These are phyloP conservation scores for Phrynocephalus forsythii DNA, from an alignment of 2,797 vertebrate species.

Conservation along the genomic window DNA sequence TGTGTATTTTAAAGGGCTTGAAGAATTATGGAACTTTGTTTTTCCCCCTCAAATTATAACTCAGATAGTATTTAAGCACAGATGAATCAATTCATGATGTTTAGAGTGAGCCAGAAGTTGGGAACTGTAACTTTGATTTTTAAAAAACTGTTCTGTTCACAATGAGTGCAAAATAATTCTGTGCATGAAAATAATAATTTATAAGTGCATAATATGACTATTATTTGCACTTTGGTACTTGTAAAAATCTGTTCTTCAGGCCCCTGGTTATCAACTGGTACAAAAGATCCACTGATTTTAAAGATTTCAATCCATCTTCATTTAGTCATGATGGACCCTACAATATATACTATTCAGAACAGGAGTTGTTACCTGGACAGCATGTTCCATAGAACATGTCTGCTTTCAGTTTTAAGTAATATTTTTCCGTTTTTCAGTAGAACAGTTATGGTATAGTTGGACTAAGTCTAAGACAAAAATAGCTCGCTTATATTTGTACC, in stretches of 20 bases:
- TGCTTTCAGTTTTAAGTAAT: neutral
- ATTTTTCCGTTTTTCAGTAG: neutral
- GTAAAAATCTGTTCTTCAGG: neutral
- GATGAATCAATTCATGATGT: neutral
- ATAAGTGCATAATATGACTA: neutral
- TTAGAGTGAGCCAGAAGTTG: neutral
- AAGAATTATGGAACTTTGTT: neutral
- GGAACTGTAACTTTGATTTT: neutral
- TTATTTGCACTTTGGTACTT: neutral
- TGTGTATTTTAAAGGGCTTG: slow-evolving; percentile 7
- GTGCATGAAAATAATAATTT: neutral
- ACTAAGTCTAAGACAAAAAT: neutral
- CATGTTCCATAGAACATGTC: neutral
- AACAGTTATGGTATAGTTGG: neutral
- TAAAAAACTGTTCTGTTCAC: neutral
- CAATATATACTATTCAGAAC: neutral
- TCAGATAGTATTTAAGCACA: neutral
- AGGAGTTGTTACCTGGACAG: neutral
- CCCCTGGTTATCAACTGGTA: neutral
- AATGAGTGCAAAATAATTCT: no score
- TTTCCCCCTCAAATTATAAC: neutral
- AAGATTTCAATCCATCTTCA: neutral
- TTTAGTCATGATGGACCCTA: neutral
- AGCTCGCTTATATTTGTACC: neutral
- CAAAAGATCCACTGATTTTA: neutral